Percentiles rank a stretch among this genome's conserved stretches.
Evolutionary conservation across 1,140 invertebrate species (phyloP).

Genomic region (Colletes latitarsis): DNA sequence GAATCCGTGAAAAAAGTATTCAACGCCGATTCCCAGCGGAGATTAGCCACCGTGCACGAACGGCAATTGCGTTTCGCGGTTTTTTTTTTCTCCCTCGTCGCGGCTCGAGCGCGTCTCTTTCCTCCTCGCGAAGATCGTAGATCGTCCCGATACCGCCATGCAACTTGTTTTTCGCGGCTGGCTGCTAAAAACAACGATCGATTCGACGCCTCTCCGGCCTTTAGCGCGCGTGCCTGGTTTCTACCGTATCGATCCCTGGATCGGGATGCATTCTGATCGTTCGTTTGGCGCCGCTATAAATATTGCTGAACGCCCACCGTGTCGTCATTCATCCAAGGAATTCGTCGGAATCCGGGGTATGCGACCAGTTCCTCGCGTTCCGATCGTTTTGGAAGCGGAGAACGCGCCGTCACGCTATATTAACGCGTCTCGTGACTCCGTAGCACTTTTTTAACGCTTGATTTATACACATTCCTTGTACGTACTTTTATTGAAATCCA

Average conservation of each 20-base stretch:
- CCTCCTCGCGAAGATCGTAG: not conserved
- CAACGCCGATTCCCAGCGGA: conserved; percentile 20
- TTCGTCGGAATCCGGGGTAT: not conserved
- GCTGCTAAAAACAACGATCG: not conserved
- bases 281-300: conserved; percentile 41
- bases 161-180: not conserved
- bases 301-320: conserved; percentile 1
- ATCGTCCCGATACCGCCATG: not conserved
- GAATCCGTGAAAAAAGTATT: conserved; percentile 49
- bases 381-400: not conserved
- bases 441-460: no score
- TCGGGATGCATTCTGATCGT: not conserved
- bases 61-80: conserved; percentile 8
- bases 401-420: not conserved
- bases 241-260: no score
- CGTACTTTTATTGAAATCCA: no score
- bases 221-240: not conserved
- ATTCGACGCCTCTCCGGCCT: not conserved
- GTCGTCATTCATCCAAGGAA: not conserved
- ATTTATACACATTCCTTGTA: no score
- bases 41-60: conserved; percentile 1
- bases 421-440: no score
- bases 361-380: conserved; percentile 30
- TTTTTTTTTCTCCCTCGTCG: not conserved
- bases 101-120: not conserved